phyloP scores from a whole-genome alignment of 2,888 invertebrate genomes.

The Dynastes grantii region DNA sequence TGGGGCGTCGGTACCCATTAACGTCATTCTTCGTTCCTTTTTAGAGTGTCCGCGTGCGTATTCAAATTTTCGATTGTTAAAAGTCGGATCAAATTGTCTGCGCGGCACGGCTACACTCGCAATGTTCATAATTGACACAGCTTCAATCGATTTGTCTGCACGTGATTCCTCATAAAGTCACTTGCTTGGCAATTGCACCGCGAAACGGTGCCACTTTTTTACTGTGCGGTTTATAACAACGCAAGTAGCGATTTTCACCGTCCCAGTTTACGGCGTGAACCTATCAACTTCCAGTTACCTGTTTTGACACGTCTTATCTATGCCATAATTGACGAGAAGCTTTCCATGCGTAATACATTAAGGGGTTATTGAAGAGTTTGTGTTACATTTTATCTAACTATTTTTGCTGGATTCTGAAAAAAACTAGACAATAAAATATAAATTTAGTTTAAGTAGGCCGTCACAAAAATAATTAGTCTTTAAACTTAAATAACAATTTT shows the following conservation, averaged over 20 bases:
- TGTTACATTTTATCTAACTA: too few relatives aligned
- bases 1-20: constrained; percentile 57
- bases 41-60: constrained; percentile 56
- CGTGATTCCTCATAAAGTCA: constrained; percentile 36
- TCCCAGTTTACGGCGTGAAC: background rate
- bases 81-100: constrained; percentile 58
- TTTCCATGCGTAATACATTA: background rate
- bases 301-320: constrained; percentile 19
- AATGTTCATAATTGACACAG: constrained; percentile 15
- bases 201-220: constrained; percentile 17
- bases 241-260: constrained; percentile 15
- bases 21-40: constrained; percentile 54
- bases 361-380: too few relatives aligned
- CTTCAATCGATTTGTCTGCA: constrained; percentile 39
- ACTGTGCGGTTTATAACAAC: constrained; percentile 3
- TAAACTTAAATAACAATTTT: too few relatives aligned
- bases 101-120: background rate
- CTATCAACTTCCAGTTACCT: background rate
- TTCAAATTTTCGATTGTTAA: constrained; percentile 59
- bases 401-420: too few relatives aligned
- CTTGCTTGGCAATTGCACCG: background rate
- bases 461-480: too few relatives aligned
- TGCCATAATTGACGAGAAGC: background rate
- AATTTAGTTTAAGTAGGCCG: too few relatives aligned
- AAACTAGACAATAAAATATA: too few relatives aligned